phyloP scores from a whole-genome alignment of 2,797 vertebrate species.

The Pseudocheirus occidentalis region DNA sequence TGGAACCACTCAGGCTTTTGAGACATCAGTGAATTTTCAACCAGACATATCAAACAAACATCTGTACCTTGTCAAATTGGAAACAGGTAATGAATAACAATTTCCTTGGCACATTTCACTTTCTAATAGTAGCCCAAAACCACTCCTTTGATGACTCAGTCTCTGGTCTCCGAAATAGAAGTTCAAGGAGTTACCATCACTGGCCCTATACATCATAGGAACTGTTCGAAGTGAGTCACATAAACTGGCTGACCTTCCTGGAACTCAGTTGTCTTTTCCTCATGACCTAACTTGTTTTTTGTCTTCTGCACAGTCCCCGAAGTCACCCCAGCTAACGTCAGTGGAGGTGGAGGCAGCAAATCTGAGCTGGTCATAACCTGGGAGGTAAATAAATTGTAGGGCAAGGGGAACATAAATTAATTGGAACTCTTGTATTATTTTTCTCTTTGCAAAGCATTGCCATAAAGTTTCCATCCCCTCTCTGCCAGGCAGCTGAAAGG shows the following conservation, averaged over 20 bases:
- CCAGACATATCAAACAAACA: neutral
- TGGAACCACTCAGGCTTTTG: neutral
- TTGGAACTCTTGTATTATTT: neutral
- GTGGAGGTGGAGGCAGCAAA: constrained; percentile 96
- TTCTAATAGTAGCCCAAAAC: constrained; percentile 34
- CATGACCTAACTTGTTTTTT: constrained; percentile 30
- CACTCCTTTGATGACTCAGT: neutral
- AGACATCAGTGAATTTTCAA: neutral
- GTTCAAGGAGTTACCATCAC: constrained; percentile 33
- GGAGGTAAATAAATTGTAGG: constrained; percentile 89
- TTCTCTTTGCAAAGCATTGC: neutral
- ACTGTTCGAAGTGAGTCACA: neutral
- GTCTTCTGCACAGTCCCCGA: constrained; percentile 90
- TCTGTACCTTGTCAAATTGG: neutral
- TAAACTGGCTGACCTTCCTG: neutral
- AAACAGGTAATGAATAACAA: neutral
- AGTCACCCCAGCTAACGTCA: constrained; percentile 96
- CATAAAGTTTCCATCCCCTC: neutral
- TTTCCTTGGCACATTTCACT: neutral
- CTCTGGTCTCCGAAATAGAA: constrained; percentile 47
- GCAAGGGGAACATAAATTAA: neutral
- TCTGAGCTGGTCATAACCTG: constrained; percentile 99
- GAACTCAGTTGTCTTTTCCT: neutral
- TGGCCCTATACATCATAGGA: neutral
- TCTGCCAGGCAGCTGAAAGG: neutral